A percentile compares a stretch with the other conserved stretches of the same genome.
Conservation (phyloP, 2,888 invertebrate species). For the Neoascia interrupta region DNA sequence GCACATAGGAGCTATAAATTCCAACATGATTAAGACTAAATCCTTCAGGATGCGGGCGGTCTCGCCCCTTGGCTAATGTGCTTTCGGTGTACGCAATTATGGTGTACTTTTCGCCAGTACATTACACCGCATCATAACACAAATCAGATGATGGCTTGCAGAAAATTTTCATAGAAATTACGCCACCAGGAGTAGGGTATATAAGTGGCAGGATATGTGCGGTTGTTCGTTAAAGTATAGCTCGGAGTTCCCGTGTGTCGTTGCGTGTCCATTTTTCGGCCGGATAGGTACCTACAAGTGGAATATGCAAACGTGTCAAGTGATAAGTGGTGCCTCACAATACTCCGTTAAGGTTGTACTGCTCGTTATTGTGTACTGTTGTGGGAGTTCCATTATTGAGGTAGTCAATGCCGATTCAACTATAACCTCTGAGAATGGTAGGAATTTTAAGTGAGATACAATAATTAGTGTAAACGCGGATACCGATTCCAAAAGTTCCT, state of each 20-base stretch:
- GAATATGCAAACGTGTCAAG: constrained; percentile 59
- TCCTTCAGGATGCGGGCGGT: constrained; percentile 47
- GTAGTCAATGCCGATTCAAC: constrained; percentile 50
- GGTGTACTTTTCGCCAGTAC: constrained; percentile 40
- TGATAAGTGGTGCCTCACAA: constrained; percentile 57
- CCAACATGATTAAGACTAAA: constrained; percentile 66
- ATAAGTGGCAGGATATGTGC: constrained; percentile 45
- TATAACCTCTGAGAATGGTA: constrained; percentile 51
- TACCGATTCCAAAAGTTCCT: too few species aligned
- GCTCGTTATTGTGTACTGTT: constrained; percentile 31
- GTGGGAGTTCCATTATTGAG: constrained; percentile 9
- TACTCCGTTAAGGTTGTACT: constrained; percentile 46
- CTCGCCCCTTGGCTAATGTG: constrained; percentile 63
- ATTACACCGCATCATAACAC: constrained; percentile 14
- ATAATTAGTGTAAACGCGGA: not conserved
- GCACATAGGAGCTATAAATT: constrained; percentile 60
- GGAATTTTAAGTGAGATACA: not conserved
- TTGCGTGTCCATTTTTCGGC: not conserved
- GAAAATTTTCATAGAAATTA: constrained; percentile 51
- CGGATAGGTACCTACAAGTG: not conserved
- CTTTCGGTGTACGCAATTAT: constrained; percentile 66
- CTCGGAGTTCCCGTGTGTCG: constrained; percentile 18
- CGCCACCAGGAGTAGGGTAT: constrained; percentile 30
- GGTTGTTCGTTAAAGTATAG: constrained; percentile 38
- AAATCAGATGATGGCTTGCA: constrained; percentile 25